Evolutionary conservation across 1,140 invertebrate genomes (phyloP), one percentile per base, ranked within the genome.

Genomic region (Hypothenemus hampei): DNA sequence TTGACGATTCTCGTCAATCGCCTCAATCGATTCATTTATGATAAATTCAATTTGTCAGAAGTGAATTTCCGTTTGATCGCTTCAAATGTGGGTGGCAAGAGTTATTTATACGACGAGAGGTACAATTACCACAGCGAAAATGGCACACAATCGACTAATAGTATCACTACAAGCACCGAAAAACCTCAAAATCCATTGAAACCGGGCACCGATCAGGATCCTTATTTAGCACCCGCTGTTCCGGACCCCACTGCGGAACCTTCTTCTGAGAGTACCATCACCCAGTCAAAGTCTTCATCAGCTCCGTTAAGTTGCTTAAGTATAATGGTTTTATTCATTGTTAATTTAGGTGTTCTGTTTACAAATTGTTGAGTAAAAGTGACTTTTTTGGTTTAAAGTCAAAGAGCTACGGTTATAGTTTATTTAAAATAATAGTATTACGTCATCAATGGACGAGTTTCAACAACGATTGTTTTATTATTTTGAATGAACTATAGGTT

Each of bases 1-100:
- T 63, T 86, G 1, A 84, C 79, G 63, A 79, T 83, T 3, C 73
- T 85, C 0, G 76, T 83, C 2, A 87, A 86, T 64, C 71, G 77
- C 16, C 58, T 86, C 15, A 81, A 81, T 56, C 82, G 80, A 53
- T 82, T 82, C 33, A 61, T 71, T 29, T 62, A 59, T 54, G 39
- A 43, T 16, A 36, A 61, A 54, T 31, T 66, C 7, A 43, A 67
- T 37, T 43, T 65, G 6, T 57, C 59, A 29, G 64, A 72, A 51
- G 36, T 53, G 5, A 75, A 75, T 52, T 75, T 69, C 60, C 40
- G 72, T 21, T 46, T 75, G 1, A 63, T 74, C 15, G 47, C 65
- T 11, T 65, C 66, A 1, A 46, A 63, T 62, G 64, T 77, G 0
- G 76, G 77, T 0, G 70, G 74, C 21, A 80, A 78, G 59, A 84